Evolutionary conservation across 1,140 invertebrate genomes (phyloP), one percentile per base, ranked within the genome.

Genomic region (Leptopilina boulardi): DNA sequence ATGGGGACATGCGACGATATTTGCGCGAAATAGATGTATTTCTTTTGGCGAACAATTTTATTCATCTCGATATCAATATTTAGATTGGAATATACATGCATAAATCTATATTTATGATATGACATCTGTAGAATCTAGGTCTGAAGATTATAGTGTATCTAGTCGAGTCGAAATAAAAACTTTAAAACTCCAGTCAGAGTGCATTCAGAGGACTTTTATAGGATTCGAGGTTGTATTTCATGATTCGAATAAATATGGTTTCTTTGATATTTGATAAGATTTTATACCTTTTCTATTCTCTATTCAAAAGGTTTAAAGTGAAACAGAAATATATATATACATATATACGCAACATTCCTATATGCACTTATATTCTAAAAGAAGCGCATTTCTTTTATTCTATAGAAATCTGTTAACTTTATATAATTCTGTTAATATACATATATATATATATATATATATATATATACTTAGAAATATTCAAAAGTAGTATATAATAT

Each of bases 61-160:
- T 66, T 66, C 13, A 30, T 59, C 21, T 59, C 56, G 56, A 59
- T 66, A 30, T 66, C 59, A 66, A 66, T 66, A 66, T 66, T 66
- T 8, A 66, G 23, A 66, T 66, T 66, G 59, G 23, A 66, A 30
- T 30, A 66, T 66, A 30, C 26, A 34, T 66, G 59, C 59, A 66
- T 30, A 66, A 66, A 66, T 66, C 59, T 66, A 30, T 13, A 66
- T 66, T 66, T 66, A 66, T 66, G 23, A n/a, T 0, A 66, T 66
- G 59, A 30, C 59, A 66, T 66, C 23, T 66, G 26, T 30, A 26
- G 3, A 66, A 66, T 66, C 59, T 30, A 66, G 26, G 23, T 66
- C 59, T 66, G 23, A 15, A 30, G 26, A 30, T 66, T 30, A 66
- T 13, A 66, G 26, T 26, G 9, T 66, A 66, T 66, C 23, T 66